phyloP scores from a whole-genome alignment of 2,113 vertebrate genomes.

The Marcusenius ussheri region DNA sequence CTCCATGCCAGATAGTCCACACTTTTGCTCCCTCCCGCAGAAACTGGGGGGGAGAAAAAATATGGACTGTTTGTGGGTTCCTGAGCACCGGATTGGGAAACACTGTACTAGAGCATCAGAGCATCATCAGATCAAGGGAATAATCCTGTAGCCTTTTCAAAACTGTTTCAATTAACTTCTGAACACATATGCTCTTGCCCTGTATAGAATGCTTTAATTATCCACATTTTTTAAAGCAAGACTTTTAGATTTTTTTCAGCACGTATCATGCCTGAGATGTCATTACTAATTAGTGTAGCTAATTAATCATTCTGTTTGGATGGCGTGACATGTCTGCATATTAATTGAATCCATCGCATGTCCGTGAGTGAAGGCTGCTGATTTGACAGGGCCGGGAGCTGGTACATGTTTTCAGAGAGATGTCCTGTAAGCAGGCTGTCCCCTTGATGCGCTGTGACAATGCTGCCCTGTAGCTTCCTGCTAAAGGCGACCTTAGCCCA shows the following conservation, averaged over 20 bases:
- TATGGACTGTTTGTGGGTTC: too few species aligned
- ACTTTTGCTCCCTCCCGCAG: too few species aligned
- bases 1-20: too few species aligned
- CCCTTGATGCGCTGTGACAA: background rate
- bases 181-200: background rate
- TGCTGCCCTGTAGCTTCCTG: too few species aligned
- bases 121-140: background rate
- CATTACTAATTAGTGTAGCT: conserved; percentile 25
- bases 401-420: conserved; percentile 9
- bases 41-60: too few species aligned
- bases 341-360: conserved; percentile 23
- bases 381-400: background rate
- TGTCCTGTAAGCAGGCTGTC: background rate
- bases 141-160: background rate
- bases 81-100: background rate
- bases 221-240: background rate
- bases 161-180: background rate
- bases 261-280: conserved; percentile 31
- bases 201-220: background rate
- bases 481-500: background rate
- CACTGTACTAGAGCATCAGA: background rate
- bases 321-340: conserved; percentile 13
- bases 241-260: background rate
- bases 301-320: conserved; percentile 19
- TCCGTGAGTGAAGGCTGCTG: conserved; percentile 14